Evolutionary conservation across 2,797 vertebrate genomes (phyloP).

Genomic region (Chrosomus eos): DNA sequence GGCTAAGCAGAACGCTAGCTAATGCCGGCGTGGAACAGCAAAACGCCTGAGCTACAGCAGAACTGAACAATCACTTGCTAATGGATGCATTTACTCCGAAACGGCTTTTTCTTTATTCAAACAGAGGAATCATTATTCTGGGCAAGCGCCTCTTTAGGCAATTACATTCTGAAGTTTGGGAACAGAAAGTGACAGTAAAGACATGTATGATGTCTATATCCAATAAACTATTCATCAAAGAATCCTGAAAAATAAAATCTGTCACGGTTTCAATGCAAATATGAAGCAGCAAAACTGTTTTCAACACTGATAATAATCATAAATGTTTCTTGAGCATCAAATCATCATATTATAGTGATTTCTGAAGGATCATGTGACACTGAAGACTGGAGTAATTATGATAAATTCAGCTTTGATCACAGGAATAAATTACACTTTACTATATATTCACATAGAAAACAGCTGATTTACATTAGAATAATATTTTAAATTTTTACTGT

Average conservation of each 20-base stretch:
- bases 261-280: not conserved
- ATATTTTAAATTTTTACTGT: too few species aligned
- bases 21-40: conserved; percentile 6
- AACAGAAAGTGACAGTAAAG: too few species aligned
- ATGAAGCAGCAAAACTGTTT: not conserved
- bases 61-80: conserved; percentile 16
- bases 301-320: not conserved
- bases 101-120: not conserved
- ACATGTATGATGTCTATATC: too few species aligned
- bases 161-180: not conserved
- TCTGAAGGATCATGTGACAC: not conserved
- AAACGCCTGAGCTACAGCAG: not conserved
- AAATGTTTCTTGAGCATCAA: not conserved
- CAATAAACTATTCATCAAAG: not conserved
- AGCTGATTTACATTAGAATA: too few species aligned
- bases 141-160: not conserved
- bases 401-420: not conserved
- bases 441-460: not conserved
- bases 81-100: not conserved
- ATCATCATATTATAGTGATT: not conserved
- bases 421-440: not conserved
- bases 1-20: not conserved
- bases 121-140: not conserved
- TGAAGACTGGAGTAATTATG: not conserved
- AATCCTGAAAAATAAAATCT: not conserved